Evolutionary conservation across 1,140 invertebrate genomes (phyloP), one percentile per base, ranked within the genome.

Genomic region (Drosophila azteca): DNA sequence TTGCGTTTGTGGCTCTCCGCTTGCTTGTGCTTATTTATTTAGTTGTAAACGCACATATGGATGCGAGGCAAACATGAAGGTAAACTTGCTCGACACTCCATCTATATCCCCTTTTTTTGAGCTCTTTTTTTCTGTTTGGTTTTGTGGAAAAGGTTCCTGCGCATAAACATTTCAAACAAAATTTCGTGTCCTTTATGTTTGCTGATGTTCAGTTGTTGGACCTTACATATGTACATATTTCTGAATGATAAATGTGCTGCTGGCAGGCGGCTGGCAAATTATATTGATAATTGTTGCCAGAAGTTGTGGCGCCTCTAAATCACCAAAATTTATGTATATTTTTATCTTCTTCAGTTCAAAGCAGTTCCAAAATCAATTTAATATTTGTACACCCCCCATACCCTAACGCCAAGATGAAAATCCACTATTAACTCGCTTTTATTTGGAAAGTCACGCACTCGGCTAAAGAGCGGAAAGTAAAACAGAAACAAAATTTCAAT

Each of bases 401-500:
- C 8, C 39, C 20, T 13, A 41, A 29, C n/a, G 43, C 44, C 29
- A 46, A 29, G 45, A 29, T 57, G 26, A 26, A 15, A 24, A 26
- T 43, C 9, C n/a, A 57, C 54, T 57, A 57, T 46, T 45, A 57
- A 26, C 24, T 45, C 43, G 43, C 22, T 29, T 9, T 17, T 44
- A 57, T 44, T 43, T 44, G 44, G 26, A 65, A 52, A 71, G 49
- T 67, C 82, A 71, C 59, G 69, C 82, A 82, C 74, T 59, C 63
- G 52, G 73, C 48, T 66, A 75, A 65, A 70, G 70, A 70, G 62
- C 65, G 29, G 43, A 87, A 85, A 82, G 54, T 59, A 87, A 82
- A 87, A 82, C 74, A 82, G 45, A 77, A 81, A 78, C 74, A 82
- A 76, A 77, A 82, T 78, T 85, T 85, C 73, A 85, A 85, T 85